phyloP scores from a whole-genome alignment of 2,797 vertebrate species.

The Enteromius mattozi region DNA sequence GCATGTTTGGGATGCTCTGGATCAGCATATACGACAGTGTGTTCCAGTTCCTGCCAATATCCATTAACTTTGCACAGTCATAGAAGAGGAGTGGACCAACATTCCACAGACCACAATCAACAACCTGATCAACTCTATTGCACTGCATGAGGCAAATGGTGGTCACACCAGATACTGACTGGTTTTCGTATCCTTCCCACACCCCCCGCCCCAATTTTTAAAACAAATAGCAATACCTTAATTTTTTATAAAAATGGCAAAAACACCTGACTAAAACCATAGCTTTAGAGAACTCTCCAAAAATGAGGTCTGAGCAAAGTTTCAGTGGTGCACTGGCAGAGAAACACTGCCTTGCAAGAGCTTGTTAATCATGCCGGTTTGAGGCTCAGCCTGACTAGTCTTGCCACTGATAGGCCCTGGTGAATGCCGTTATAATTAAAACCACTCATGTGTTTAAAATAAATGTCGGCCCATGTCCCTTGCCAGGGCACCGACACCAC shows the following conservation, averaged over 20 bases:
- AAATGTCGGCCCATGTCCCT: slow-evolving; percentile 57
- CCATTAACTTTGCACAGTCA: too few species aligned
- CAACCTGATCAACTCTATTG: too few species aligned
- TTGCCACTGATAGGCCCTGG: slow-evolving; percentile 62
- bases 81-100: too few species aligned
- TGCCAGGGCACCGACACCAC: slow-evolving; percentile 45
- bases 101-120: too few species aligned
- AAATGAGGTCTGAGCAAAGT: background rate
- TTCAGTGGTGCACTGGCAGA: background rate
- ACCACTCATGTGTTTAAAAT: slow-evolving; percentile 65
- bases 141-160: too few species aligned
- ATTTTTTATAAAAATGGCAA: background rate
- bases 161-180: too few species aligned
- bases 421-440: slow-evolving; percentile 73
- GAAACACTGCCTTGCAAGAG: background rate
- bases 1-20: too few species aligned
- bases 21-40: too few species aligned
- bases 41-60: too few species aligned
- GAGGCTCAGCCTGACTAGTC: slow-evolving; percentile 36
- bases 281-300: background rate
- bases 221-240: too few species aligned
- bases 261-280: background rate
- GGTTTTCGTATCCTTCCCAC: too few species aligned
- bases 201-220: too few species aligned
- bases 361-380: slow-evolving; percentile 13